Conservation (phyloP, 2,113 vertebrate genomes). For the Ctenodactylus gundi region DNA sequence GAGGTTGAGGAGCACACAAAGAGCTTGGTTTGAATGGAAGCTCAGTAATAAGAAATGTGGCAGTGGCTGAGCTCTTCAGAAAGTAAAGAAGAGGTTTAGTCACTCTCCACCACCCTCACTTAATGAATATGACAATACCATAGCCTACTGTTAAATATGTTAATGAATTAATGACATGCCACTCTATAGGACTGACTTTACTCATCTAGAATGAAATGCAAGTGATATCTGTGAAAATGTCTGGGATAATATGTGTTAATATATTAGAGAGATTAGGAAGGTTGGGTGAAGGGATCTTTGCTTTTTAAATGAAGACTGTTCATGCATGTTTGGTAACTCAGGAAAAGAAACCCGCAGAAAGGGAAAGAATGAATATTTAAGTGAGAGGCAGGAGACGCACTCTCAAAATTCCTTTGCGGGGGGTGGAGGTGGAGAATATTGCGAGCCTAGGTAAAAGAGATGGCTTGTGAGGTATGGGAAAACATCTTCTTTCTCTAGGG, state of each 20-base stretch:
- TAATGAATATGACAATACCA: not conserved
- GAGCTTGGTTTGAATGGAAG: not conserved
- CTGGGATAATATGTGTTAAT: not conserved
- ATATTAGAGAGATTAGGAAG: not conserved
- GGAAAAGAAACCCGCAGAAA: not conserved
- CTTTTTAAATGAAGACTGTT: not conserved
- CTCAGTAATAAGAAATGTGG: not conserved
- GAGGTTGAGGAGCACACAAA: not conserved
- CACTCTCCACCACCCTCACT: not conserved
- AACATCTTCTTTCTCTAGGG: not conserved
- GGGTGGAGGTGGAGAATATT: not conserved
- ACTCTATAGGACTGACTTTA: not conserved
- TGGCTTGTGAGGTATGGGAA: not conserved
- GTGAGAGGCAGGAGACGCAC: not conserved
- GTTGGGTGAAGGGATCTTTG: constrained; percentile 6
- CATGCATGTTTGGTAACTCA: not conserved
- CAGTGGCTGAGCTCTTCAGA: not conserved
- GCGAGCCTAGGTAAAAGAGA: not conserved
- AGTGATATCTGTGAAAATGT: not conserved
- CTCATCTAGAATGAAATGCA: not conserved
- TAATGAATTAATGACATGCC: not conserved
- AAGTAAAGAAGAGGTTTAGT: not conserved
- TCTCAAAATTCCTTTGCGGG: not conserved
- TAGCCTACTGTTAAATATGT: not conserved
- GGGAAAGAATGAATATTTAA: not conserved